Base-by-base conservation (phyloP, 2,113 vertebrate species). In the Formicarius rufipectus region DNA sequence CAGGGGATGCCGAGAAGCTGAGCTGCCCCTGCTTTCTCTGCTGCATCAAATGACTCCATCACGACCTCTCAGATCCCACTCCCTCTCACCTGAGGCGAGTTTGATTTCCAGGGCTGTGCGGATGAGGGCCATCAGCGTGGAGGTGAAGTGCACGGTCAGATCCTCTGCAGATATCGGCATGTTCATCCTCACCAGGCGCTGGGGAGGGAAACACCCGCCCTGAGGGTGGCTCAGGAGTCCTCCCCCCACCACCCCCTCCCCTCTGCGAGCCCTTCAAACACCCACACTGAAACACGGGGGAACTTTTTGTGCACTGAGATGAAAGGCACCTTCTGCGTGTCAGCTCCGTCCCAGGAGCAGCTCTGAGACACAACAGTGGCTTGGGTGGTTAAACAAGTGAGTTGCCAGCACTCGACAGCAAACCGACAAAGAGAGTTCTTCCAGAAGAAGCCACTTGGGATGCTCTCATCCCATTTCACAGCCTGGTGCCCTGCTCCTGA, bases 141-240 rank as follows among this genome's bases (percentile, higher is more conserved):
- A 99, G 0, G 99, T 99, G 97, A 99, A 99, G 97, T 99, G 99
- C 30, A 99, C 99, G 0, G 98, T 99, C 89, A 99, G 97, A 94
- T 99, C 99, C 44, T 98, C 98, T 0, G 98, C 98, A 0, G 99
- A 99, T 74, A 99, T 99, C 9, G 99, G 99, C 99, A 99, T 99
- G 97, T 99, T 99, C 99, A 99, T 99, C 96, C 99, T 98, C 83
- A 99, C 99, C 84, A 99, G 98, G 78, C 99, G 99, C 99, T 99
- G 97, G 50, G 44, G 95, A 92, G 87, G 94, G 75, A 95, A 77
- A 60, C 1, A 5, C 19, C 15, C 25, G 30, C 95, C 15, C 62
- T 94, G 16, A 97, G 47, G 0, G 4, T 2, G 11, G 15, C 40
- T 33, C 68, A 31, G 25, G 14, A 24, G 49, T 44, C 23, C 42